Percentiles rank a stretch among this genome's conserved stretches.
phyloP scores from a whole-genome alignment of 2,797 vertebrate genomes.

The Cossypha polioptera region DNA sequence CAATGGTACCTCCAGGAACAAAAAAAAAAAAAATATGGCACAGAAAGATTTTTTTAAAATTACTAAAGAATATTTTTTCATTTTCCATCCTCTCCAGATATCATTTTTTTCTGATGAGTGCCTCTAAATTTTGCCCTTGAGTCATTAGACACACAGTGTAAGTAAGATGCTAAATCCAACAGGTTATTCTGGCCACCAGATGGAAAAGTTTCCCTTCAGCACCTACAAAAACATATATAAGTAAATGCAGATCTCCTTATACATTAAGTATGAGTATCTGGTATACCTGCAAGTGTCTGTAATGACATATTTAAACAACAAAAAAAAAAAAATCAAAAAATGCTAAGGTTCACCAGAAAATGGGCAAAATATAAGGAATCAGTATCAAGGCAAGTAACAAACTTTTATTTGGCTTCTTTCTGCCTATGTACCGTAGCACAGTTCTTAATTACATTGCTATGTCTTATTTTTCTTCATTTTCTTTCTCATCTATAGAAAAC shows the following conservation, averaged over 20 bases:
- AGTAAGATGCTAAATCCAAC: not conserved
- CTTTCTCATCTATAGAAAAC: not conserved
- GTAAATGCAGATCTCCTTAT: not conserved
- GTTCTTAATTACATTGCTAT: not conserved
- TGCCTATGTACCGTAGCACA: not conserved
- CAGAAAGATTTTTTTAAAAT: not conserved
- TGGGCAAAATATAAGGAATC: not conserved
- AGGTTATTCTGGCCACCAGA: not conserved
- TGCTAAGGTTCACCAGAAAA: not conserved
- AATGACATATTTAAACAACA: not conserved
- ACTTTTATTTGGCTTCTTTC: not conserved
- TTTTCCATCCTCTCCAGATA: conserved; percentile 1
- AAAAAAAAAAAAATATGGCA: not conserved
- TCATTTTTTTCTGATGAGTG: conserved; percentile 17
- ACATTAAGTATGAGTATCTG: not conserved
- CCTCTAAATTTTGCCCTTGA: conserved; percentile 29
- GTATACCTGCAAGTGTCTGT: not conserved
- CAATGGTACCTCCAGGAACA: conserved; percentile 15
- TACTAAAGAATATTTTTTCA: conserved; percentile 21
- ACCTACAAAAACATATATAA: not conserved
- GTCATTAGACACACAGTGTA: not conserved
- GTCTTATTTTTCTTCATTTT: not conserved
- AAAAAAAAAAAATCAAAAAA: not conserved
- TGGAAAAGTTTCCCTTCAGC: conserved; percentile 11
- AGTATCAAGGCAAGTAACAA: not conserved